Base-by-base conservation (phyloP, 2,113 vertebrate genomes). In the Cnemophilus loriae region DNA sequence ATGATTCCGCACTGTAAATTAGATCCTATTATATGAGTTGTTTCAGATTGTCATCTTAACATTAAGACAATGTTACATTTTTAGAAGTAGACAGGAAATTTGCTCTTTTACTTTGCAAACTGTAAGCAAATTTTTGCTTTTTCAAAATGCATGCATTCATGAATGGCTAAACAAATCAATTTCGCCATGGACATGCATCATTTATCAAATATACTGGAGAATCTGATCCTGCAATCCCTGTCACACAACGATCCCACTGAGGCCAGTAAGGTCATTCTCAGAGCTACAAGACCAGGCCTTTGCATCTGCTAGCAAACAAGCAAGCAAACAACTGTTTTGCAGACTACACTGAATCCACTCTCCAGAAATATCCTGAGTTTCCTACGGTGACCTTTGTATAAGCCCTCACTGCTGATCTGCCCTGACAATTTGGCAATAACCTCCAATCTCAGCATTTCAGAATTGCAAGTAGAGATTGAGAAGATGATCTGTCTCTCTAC, bases 51-150 rank as follows among this genome's bases (percentile, higher is more conserved):
- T 73, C 59, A 71, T 91, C 67, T 87, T 92, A 75, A 93, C 79
- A 90, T 93, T 88, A 92, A 86, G 20, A 93, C 52, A 87, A 11
- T 35, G 44, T 52, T 85, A 60, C 59, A 95, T 94, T 95, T 97
- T 92, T 94, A 96, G 83, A 93, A 90, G 35, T 83, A 84, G 69
- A 52, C 84, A 80, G 90, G 79, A 94, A 97, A 94, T 95, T n/a
- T 76, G 39, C 19, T 94, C 15, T 71, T 95, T 79, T 84, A 73
- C 84, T 90, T 93, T 3, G 4, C 68, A 84, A 96, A 82, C 39
- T 12, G 20, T 75, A 94, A 77, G 93, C 47, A 89, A 76, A 90
- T 78, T 70, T 70, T 80, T 67, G 22, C n/a, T 77, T 67, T 78
- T 87, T 92, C n/a, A 28, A 76, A 91, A 79, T 55, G 59, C 37